phyloP scores from a whole-genome alignment of 2,888 invertebrate genomes.

The Alviniconcha strummeri region DNA sequence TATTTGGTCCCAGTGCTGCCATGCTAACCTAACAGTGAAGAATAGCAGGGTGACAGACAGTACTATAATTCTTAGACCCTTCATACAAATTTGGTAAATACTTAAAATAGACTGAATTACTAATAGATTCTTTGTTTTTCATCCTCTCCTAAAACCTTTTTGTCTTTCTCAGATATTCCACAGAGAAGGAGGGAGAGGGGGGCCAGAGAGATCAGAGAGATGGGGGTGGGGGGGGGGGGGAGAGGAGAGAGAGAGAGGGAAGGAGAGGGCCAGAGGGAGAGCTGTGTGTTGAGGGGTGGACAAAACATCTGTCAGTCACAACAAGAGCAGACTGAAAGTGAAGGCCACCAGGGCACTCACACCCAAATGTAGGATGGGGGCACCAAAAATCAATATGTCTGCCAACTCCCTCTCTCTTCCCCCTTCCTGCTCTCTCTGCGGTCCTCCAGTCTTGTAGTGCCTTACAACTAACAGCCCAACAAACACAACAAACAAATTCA shows the following conservation, averaged over 20 bases:
- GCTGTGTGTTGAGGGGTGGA: neutral
- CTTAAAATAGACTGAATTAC: no score
- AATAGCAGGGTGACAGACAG: no score
- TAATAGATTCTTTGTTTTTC: no score
- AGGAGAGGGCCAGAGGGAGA: neutral
- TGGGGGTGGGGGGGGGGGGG: no score
- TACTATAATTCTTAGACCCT: no score
- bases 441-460: neutral
- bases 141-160: no score
- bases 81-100: no score
- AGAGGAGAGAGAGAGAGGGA: slow-evolving; percentile 1
- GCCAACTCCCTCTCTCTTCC: slow-evolving; percentile 25
- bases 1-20: no score
- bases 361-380: neutral
- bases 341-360: slow-evolving; percentile 15
- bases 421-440: neutral
- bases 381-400: slow-evolving; percentile 18
- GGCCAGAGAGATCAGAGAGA: no score
- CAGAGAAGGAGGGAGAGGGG: no score
- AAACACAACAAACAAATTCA: neutral
- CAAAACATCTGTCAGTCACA: slow-evolving; percentile 1
- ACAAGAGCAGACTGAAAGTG: neutral
- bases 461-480: neutral
- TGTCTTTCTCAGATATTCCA: no score
- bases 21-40: no score